Conservation (phyloP, 2,888 invertebrate genomes). For the Tinea semifulvella region DNA sequence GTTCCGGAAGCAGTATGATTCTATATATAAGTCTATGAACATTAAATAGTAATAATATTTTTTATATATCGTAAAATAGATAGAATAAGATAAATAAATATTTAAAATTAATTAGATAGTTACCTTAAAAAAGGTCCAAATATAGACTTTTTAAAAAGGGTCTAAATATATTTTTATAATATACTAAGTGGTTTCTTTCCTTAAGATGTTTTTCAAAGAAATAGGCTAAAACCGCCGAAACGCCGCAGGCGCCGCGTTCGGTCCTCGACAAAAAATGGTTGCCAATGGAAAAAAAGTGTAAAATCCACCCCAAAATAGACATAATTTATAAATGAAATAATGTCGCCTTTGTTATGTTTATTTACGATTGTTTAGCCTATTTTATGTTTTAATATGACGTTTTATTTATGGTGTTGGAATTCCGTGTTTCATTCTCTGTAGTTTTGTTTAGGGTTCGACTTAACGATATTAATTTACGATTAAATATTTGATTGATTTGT, state of each 20-base stretch:
- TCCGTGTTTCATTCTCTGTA: too few species aligned
- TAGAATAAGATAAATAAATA: conserved; percentile 24
- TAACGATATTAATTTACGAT: too few species aligned
- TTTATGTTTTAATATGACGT: conserved; percentile 63
- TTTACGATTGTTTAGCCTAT: conserved; percentile 65
- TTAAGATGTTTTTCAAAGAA: too few species aligned
- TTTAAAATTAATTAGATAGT: conserved; percentile 12
- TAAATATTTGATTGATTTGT: too few species aligned
- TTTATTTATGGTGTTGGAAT: conserved; percentile 42
- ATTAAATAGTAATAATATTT: too few species aligned
- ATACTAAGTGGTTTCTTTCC: too few species aligned
- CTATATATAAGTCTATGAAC: too few species aligned
- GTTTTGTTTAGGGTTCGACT: too few species aligned
- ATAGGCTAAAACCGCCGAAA: neutral
- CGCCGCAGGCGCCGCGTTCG: conserved; percentile 43
- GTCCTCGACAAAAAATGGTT: conserved; percentile 44
- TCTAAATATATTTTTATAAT: too few species aligned
- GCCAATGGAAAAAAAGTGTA: conserved; percentile 50
- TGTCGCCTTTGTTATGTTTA: conserved; percentile 53
- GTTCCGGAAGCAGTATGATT: too few species aligned
- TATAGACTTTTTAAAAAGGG: too few species aligned
- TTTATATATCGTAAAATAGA: too few species aligned
- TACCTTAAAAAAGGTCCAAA: neutral
- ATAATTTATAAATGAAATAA: conserved; percentile 61
- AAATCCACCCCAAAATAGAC: conserved; percentile 54